Base-by-base conservation (phyloP, 2,113 vertebrate genomes). In the Rhinopomastus cyanomelas region DNA sequence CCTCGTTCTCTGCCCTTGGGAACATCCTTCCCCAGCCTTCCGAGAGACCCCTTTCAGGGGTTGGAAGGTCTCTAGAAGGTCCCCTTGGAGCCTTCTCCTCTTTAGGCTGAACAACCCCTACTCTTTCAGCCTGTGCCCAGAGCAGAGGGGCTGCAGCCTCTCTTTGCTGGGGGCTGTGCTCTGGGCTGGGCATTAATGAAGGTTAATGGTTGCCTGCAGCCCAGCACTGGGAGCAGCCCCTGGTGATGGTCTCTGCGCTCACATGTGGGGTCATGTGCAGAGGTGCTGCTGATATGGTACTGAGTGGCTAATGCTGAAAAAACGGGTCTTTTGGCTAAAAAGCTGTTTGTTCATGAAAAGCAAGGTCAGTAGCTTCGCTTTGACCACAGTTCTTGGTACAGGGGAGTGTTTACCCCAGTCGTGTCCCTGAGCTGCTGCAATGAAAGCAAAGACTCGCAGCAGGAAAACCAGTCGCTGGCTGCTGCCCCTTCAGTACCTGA, bases 261-360 rank as follows among this genome's bases (percentile, higher is more conserved):
- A 1, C 3, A 2, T 36, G 21, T 32, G n/a, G 1, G 2, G 8
- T 48, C 12, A 0, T 1, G n/a, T 3, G 16, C 26, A 2, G 51
- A 3, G 34, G 17, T 37, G 14, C 21, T 10, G 37, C 60, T 39
- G 37, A 5, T 18, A 44, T 6, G 5, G 32, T 42, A 42, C 4
- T 4, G 46, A 25, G 46, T 1, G 27, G 56, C 68, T 77, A 69
- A 3, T 22, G 62, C 64, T 77, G 76, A 3, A 14, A 60, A 8
- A 16, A 15, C 13, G 3, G 59, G 20, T n/a, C 42, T 61, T 67
- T 22, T 16, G 19, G 46, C 26, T 27, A 9, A 48, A 55, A 49
- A n/a, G 10, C 27, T 17, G 32, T 13, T 64, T 36, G 37, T 44
- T 21, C 32, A 76, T 52, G 46, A 55, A 44, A 44, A 16, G 59